Conservation (phyloP, 1,140 invertebrate species). For the Drosophila subobscura region DNA sequence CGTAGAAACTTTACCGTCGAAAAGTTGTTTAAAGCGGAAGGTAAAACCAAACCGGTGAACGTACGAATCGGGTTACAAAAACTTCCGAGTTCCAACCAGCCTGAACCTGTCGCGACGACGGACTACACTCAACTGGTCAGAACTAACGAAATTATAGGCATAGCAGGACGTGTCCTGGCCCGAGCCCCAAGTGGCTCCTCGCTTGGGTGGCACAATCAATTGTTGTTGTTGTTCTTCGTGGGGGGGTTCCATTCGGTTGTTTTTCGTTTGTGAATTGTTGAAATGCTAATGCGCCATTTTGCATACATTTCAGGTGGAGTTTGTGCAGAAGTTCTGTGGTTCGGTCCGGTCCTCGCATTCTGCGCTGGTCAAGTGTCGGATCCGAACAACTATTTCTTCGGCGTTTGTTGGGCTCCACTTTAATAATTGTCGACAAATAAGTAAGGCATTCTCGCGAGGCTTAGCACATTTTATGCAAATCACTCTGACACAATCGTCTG, state of each 20-base stretch:
- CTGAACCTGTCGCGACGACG: constrained; percentile 67
- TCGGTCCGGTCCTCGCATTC: no score
- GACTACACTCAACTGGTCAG: constrained; percentile 76
- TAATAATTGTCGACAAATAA: constrained; percentile 53
- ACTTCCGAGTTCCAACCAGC: constrained; percentile 7
- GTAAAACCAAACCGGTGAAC: constrained; percentile 1
- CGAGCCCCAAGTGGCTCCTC: not conserved
- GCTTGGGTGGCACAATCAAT: constrained; percentile 59
- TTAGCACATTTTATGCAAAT: constrained; percentile 69
- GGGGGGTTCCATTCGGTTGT: constrained; percentile 3
- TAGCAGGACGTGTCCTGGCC: constrained; percentile 8
- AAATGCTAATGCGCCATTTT: constrained; percentile 82
- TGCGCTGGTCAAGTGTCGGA: constrained; percentile 38
- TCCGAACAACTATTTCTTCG: not conserved
- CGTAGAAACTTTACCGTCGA: constrained; percentile 22
- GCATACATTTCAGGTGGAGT: constrained; percentile 64
- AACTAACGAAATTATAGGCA: constrained; percentile 70
- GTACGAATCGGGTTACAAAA: not conserved
- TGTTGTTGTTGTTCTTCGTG: constrained; percentile 36
- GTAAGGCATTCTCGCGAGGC: constrained; percentile 5
- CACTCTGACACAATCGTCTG: constrained; percentile 32
- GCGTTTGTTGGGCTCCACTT: constrained; percentile 36
- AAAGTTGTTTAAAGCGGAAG: constrained; percentile 19
- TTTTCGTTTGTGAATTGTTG: constrained; percentile 57
- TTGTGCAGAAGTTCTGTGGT: constrained; percentile 2